phyloP scores from a whole-genome alignment of 2,888 invertebrate genomes.

The Aquatica leii region DNA sequence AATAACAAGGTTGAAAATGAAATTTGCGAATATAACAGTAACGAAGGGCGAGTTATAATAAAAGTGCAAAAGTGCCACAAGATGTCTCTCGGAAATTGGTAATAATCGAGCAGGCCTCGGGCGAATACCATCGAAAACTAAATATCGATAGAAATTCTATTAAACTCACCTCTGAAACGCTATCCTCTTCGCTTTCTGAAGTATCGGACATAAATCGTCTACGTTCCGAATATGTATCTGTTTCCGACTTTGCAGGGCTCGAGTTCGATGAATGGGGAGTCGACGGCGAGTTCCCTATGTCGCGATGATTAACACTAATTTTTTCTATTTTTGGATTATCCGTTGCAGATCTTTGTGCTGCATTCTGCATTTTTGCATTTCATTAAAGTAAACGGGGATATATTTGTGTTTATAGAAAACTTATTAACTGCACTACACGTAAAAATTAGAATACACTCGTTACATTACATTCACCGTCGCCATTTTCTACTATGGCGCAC shows the following conservation, averaged over 20 bases:
- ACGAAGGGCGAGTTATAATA: slow-evolving; percentile 38
- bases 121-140: slow-evolving; percentile 50
- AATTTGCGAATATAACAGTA: slow-evolving; percentile 19
- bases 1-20: slow-evolving; percentile 16
- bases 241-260: slow-evolving; percentile 85
- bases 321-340: slow-evolving; percentile 84
- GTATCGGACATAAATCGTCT: slow-evolving; percentile 92
- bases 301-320: slow-evolving; percentile 74
- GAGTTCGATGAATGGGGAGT: slow-evolving; percentile 84
- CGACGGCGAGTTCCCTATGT: slow-evolving; percentile 75
- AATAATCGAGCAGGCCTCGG: slow-evolving; percentile 60
- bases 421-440: slow-evolving; percentile 55
- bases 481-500: slow-evolving; percentile 81
- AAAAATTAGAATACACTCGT: slow-evolving; percentile 67
- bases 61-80: slow-evolving; percentile 60
- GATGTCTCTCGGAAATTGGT: slow-evolving; percentile 72
- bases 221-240: slow-evolving; percentile 86
- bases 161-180: slow-evolving; percentile 89
- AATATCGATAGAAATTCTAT: slow-evolving; percentile 45
- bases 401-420: slow-evolving; percentile 54
- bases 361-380: slow-evolving; percentile 92
- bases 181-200: slow-evolving; percentile 96
- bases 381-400: slow-evolving; percentile 64
- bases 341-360: slow-evolving; percentile 77
- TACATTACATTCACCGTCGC: slow-evolving; percentile 71